These are phyloP conservation scores for Semaprochilodus insignis DNA, from an alignment of 2,797 vertebrate genomes.

Conservation along the genomic window DNA sequence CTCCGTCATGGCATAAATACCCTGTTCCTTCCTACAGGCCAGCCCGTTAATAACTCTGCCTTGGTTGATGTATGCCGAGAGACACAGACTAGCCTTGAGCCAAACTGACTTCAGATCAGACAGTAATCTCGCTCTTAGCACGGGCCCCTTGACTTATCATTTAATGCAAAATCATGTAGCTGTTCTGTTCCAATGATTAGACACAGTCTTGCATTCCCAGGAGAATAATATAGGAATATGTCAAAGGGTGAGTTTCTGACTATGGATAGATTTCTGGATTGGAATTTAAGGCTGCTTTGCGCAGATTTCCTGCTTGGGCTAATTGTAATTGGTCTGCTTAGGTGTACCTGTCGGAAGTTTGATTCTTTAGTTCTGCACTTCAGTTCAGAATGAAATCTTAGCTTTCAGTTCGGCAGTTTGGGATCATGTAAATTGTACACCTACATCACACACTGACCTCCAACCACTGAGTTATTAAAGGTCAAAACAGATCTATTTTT, in stretches of 20 bases:
- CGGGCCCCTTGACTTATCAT: neutral
- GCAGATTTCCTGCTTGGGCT: too few relatives aligned
- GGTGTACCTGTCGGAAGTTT: too few relatives aligned
- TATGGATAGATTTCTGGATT: neutral
- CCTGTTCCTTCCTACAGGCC: constrained; percentile 71
- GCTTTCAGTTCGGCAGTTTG: too few relatives aligned
- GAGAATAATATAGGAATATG: neutral
- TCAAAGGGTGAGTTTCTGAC: neutral
- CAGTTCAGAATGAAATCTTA: too few relatives aligned
- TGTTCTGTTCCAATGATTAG: constrained; percentile 1
- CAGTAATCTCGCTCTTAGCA: constrained; percentile 14
- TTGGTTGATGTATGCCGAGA: constrained; percentile 18
- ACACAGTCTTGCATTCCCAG: neutral
- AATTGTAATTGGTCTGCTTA: too few relatives aligned
- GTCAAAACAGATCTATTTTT: too few relatives aligned
- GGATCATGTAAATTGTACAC: too few relatives aligned
- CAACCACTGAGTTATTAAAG: neutral
- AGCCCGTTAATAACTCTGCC: constrained; percentile 45
- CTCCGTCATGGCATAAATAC: constrained; percentile 79
- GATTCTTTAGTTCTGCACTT: too few relatives aligned
- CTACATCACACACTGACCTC: too few relatives aligned
- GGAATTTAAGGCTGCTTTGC: neutral
- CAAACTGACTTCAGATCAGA: constrained; percentile 44
- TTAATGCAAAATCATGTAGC: constrained; percentile 1
- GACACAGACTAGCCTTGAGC: constrained; percentile 36